phyloP scores from a whole-genome alignment of 2,888 invertebrate genomes.

The Limnephilus auricula region DNA sequence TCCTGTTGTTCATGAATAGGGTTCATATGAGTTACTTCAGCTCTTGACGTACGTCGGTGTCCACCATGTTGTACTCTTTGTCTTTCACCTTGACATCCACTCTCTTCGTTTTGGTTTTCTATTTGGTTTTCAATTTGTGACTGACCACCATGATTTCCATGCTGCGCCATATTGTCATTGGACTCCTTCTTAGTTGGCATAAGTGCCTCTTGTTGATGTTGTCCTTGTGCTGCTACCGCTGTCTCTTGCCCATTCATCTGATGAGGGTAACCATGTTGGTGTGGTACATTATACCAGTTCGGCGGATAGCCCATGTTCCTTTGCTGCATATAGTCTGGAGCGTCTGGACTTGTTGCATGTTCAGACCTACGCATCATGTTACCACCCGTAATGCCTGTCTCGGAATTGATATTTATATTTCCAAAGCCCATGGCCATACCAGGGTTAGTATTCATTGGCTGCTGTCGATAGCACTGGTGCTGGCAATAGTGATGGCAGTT shows the following conservation, averaged over 20 bases:
- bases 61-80: neutral
- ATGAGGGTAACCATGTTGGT: neutral
- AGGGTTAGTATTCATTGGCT: slow-evolving; percentile 5
- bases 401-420: slow-evolving; percentile 27
- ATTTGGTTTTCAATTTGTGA: neutral
- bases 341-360: neutral
- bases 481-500: slow-evolving; percentile 47
- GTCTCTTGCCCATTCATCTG: neutral
- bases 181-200: neutral
- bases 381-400: neutral
- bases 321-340: neutral
- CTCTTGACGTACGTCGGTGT: neutral
- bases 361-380: neutral
- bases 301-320: neutral
- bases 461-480: slow-evolving; percentile 31
- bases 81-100: neutral
- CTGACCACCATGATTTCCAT: neutral
- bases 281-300: neutral
- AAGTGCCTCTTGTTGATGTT: neutral
- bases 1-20: neutral
- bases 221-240: neutral
- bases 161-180: neutral
- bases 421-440: neutral
- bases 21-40: neutral
- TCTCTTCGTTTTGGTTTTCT: neutral